Base-by-base conservation (phyloP, 2,113 vertebrate genomes). In the Bujurquina vittata region DNA sequence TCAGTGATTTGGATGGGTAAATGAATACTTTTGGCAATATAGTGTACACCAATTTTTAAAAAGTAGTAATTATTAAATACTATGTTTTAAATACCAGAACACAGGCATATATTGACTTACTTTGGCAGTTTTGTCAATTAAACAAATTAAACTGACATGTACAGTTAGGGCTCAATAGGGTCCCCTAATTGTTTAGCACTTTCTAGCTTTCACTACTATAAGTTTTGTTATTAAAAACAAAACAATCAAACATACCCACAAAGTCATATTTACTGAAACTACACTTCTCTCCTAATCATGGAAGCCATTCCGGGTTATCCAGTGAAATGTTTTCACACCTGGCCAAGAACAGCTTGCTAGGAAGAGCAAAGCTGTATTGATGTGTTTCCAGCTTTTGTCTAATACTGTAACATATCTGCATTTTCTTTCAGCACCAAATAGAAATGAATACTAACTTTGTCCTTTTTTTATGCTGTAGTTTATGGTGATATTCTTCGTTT, bases 401-500 rank as follows among this genome's bases (percentile, higher is more conserved):
- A 77, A n/a, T 22, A 33, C 5, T 49, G 18, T 10, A n/a, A 37
- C 31, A 20, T 18, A 22, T 37, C 1, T 40, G 33, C 18, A 62
- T 59, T 18, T 61, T 14, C 14, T 40, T 23, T 55, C 22, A 20
- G 1, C 15, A n/a, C 9, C 22, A 29, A 49, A 77, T 15, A 11
- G 1, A n/a, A 77, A 12, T 1, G 5, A 40, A 26, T 49, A 84
- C 80, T 69, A 20, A 94, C 89, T 0, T 84, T 79, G 87, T 61
- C 77, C 72, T 29, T 8, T 75, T 1, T 2, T 2, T 7, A 33
- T 40, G 0, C 29, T 79, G 52, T 75, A 37, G 49, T 89, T 14
- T 0, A 93, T 84, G 46, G 29, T 77, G 79, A 92, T 77, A 0
- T 26, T 2, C 80, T 46, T 88, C 2, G 3, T 0, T 35, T 92